Evolutionary conservation across 30 jellyfish, hydroid and myxozoan species (phyloP).

Genomic region (Phacellophora camtschatica): DNA sequence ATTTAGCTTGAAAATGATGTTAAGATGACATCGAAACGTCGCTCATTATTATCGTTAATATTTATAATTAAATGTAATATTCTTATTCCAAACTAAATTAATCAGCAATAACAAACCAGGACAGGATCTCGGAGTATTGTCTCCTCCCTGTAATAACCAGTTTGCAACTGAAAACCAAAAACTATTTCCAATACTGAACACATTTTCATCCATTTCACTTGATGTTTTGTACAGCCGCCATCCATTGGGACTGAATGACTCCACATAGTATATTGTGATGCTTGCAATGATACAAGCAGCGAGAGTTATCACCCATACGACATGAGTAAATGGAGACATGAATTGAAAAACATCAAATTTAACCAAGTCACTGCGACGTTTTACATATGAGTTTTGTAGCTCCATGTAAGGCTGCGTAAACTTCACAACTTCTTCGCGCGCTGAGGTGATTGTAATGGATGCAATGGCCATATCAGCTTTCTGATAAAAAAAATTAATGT

Average conservation of each 20-base stretch:
- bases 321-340: slow-evolving; percentile 30
- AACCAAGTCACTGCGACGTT: background rate
- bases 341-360: background rate
- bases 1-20: too few species aligned
- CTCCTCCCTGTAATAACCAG: slow-evolving; percentile 42
- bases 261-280: slow-evolving; percentile 3
- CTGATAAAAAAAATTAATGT: too few species aligned
- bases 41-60: too few species aligned
- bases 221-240: background rate
- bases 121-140: slow-evolving; percentile 19
- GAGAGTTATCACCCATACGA: slow-evolving; percentile 19
- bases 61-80: too few species aligned
- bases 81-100: too few species aligned
- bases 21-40: too few species aligned
- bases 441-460: slow-evolving; percentile 25
- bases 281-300: background rate
- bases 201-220: slow-evolving; percentile 2
- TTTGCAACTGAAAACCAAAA: slow-evolving; percentile 29
- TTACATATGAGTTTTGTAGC: slow-evolving; percentile 22
- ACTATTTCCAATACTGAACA: slow-evolving; percentile 14
- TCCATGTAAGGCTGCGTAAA: slow-evolving; percentile 57
- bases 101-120: slow-evolving; percentile 30
- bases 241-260: slow-evolving; percentile 34
- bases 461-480: slow-evolving; percentile 57
- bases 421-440: slow-evolving; percentile 28